Evolutionary conservation across 2,797 vertebrate genomes (phyloP), one percentile per base, ranked within the genome.

Genomic region (Sternotherus odoratus): DNA sequence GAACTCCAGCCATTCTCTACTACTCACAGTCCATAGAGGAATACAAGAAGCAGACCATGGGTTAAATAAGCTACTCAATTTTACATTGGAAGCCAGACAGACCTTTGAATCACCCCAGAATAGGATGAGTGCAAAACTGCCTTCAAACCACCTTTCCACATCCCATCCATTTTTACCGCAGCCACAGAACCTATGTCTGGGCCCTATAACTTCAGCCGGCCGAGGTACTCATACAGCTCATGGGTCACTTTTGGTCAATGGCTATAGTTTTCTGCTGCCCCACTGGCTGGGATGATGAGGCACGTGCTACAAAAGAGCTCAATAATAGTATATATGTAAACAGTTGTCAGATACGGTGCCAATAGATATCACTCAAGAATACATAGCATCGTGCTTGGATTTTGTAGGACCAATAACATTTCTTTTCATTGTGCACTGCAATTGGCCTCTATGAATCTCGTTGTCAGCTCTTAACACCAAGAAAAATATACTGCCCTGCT

Each of bases 151-250:
- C 1, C 28, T 28, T 6, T 28, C 21, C 1, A 1, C 5, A 12
- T 30, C 1, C 0, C 46, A 39, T 2, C 69, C 3, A 0, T 53
- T 87, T 69, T 1, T 50, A 26, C 15, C 12, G 19, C 6, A 21
- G 5, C 6, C 16, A 46, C 9, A 74, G 6, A 46, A 15, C 12
- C 6, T 46, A 15, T 39, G 69, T 46, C 36, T 74, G 69, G 69
- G 33, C 24, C 69, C 23, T 24, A 74, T 43, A 74, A 12, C 39
- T 46, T 74, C 39, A 13, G 11, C 24, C 19, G 43, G 66, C 23
- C 1, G 3, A 43, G 69, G 12, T 46, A 24, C 23, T 74, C 12
- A 5, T 74, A 15, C 12, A 24, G n/a, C 7, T 46, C 23, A 46
- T 8, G 69, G 39, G 39, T 46, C 69, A 46, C 39, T 43, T 43